Conservation (phyloP, 2,113 vertebrate genomes). For the Halcyon malimbica region DNA sequence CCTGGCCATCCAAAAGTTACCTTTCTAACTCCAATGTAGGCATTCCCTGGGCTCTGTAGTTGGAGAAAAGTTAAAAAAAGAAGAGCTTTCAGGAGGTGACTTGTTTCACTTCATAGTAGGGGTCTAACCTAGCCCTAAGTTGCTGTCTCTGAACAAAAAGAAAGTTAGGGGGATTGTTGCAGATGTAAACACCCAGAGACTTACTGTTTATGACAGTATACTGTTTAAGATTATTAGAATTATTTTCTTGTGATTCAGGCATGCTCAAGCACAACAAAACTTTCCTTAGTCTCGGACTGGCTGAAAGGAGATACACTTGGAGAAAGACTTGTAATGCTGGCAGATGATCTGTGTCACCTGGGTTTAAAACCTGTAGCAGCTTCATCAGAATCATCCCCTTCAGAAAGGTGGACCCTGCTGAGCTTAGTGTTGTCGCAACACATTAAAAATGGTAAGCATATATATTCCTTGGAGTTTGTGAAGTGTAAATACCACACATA, state of each 20-base stretch:
- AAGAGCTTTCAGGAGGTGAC: neutral
- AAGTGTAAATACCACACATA: neutral
- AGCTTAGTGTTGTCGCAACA: slow-evolving; percentile 89
- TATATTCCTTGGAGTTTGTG: neutral
- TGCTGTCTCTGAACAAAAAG: neutral
- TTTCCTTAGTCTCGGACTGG: slow-evolving; percentile 83
- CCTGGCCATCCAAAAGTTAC: neutral
- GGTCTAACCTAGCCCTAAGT: neutral
- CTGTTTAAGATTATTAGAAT: neutral
- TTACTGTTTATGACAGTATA: neutral
- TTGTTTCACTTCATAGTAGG: neutral
- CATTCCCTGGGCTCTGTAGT: neutral
- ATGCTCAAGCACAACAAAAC: slow-evolving; percentile 77
- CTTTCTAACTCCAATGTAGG: neutral
- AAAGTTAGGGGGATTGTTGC: neutral
- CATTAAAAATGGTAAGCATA: slow-evolving; percentile 81
- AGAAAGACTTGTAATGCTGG: slow-evolving; percentile 83
- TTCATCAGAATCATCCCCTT: slow-evolving; percentile 65
- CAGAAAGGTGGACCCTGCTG: slow-evolving; percentile 87
- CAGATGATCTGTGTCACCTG: slow-evolving; percentile 83
- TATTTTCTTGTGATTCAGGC: slow-evolving; percentile 77
- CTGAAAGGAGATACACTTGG: slow-evolving; percentile 89
- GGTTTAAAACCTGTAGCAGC: slow-evolving; percentile 58
- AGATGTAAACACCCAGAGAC: neutral
- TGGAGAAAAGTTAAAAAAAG: neutral